Base-by-base conservation (phyloP, 2,888 invertebrate species). In the Ephialtes manifestator region DNA sequence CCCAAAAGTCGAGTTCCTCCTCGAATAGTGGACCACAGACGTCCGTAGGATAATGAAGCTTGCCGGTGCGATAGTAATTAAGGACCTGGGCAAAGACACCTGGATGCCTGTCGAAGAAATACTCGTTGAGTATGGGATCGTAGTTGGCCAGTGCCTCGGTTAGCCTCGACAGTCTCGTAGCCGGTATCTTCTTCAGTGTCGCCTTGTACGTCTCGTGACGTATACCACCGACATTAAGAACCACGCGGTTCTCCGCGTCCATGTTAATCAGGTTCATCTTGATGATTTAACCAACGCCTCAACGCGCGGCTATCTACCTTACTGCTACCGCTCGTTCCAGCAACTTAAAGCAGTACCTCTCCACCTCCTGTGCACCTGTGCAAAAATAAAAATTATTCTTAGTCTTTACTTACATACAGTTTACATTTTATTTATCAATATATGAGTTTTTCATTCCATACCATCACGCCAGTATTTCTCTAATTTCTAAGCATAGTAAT, bases 1-100 rank as follows among this genome's bases (percentile, higher is more conserved):
- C 99, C 99, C 99, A 99, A 94, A 99, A 99, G 95, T 99, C 99
- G 89, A 99, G 96, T 94, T 99, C 99, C 94, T 99, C 99, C 94
- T 99, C 99, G 94, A 99, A 99, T 87, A 99, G 96, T 76, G 99
- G 99, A 65, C 99, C 99, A 94, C 99, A 99, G 1, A 99, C 99
- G 94, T 99, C 99, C 75, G 99, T 99, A 20, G 99, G 99, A 95
- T 99, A 99, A 95, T 99, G 99, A 88, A 99, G 96, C 94, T 99
- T 99, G 80, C 99, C 99, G 87, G 99, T 99, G 94, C 99, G 97
- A 95, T 99, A 99, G 95, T 99, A 99, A 95, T 99, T 99, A 92
- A 98, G 96, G 92, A 98, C 98, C 95, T 99, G 99, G 81, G 98
- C 99, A 95, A 99, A 99, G 71, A 97, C 99, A 76, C 99, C 99